Percentiles rank a stretch among this genome's conserved stretches.
These are phyloP conservation scores for Sericinus montela DNA, from an alignment of 2,888 invertebrate species.

Conservation along the genomic window DNA sequence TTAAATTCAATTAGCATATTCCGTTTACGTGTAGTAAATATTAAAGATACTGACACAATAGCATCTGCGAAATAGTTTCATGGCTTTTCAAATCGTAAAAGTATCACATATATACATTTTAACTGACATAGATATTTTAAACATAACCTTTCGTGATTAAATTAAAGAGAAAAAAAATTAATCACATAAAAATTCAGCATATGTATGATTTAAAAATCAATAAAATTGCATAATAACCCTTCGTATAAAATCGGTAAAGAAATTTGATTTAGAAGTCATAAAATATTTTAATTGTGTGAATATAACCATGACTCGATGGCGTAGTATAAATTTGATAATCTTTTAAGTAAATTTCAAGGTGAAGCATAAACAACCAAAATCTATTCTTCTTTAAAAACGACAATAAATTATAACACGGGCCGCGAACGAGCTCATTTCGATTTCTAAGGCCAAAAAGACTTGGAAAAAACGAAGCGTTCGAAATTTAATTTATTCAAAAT, in stretches of 20 bases:
- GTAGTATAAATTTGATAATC: slow-evolving; percentile 27
- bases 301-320: slow-evolving; percentile 16
- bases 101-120: too few relatives aligned
- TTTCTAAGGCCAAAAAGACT: slow-evolving; percentile 45
- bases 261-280: slow-evolving; percentile 15
- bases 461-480: slow-evolving; percentile 73
- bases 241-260: not conserved
- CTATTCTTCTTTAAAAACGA: slow-evolving; percentile 58
- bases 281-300: slow-evolving; percentile 18
- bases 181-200: too few relatives aligned
- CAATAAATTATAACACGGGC: slow-evolving; percentile 72
- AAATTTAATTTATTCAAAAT: slow-evolving; percentile 80
- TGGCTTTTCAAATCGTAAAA: too few relatives aligned
- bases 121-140: too few relatives aligned
- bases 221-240: too few relatives aligned
- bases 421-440: slow-evolving; percentile 59
- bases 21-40: too few relatives aligned
- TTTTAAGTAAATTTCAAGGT: slow-evolving; percentile 34
- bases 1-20: too few relatives aligned
- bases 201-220: too few relatives aligned
- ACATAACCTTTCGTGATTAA: too few relatives aligned
- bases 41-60: too few relatives aligned
- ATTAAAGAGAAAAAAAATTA: too few relatives aligned
- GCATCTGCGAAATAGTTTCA: too few relatives aligned
- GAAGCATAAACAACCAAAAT: slow-evolving; percentile 51